These are phyloP conservation scores for Heliangelus exortis DNA, from an alignment of 2,797 vertebrate species.

Conservation along the genomic window DNA sequence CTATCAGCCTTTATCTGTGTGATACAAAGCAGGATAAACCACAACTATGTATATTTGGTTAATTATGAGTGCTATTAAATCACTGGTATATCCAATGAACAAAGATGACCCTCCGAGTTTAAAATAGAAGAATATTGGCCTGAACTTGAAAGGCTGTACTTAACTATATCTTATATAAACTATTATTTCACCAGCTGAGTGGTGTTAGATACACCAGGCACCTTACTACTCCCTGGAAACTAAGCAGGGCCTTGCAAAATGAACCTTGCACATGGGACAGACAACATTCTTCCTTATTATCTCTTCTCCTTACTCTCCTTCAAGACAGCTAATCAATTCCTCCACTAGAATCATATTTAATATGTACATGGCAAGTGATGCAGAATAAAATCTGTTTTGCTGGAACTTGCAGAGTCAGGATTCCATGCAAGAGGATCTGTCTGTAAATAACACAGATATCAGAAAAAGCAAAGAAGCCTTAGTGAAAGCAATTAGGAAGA, in stretches of 20 bases:
- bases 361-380: neutral
- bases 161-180: conserved; percentile 21
- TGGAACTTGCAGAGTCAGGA: neutral
- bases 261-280: neutral
- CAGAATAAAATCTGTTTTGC: neutral
- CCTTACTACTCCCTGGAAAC: neutral
- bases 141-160: conserved; percentile 32
- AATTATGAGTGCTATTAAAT: conserved; percentile 34
- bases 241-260: neutral
- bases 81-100: neutral
- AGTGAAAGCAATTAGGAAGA: neutral
- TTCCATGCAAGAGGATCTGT: neutral
- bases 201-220: neutral
- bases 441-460: neutral
- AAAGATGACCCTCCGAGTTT: neutral
- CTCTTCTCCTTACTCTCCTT: neutral
- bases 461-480: neutral
- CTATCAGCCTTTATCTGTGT: conserved; percentile 35
- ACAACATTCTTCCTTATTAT: neutral
- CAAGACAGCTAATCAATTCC: neutral
- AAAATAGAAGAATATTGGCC: neutral
- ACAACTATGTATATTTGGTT: conserved; percentile 2
- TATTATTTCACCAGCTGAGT: neutral
- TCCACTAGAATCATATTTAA: neutral
- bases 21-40: conserved; percentile 56